Conservation (phyloP, 35 echinoderm and acorn worm genomes). For the Amphiura filiformis region DNA sequence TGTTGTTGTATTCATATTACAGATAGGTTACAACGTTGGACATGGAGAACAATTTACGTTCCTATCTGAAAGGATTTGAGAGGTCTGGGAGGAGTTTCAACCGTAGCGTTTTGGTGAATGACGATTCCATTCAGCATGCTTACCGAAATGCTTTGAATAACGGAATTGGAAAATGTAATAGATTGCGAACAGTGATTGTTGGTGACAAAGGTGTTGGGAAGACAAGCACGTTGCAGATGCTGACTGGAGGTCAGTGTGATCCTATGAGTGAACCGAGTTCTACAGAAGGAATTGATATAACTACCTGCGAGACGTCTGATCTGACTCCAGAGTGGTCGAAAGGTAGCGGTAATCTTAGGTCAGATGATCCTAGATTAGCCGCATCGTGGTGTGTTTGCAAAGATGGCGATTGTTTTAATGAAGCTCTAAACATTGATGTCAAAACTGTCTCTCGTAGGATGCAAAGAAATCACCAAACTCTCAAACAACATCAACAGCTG, state of each 20-base stretch:
- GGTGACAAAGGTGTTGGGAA: slow-evolving; percentile 34
- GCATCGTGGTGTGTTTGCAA: slow-evolving; percentile 32
- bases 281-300: slow-evolving; percentile 30
- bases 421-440: neutral
- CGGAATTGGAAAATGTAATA: neutral
- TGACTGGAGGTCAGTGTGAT: slow-evolving; percentile 12
- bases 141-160: neutral
- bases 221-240: slow-evolving; percentile 18
- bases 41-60: slow-evolving; percentile 4
- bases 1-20: too few relatives aligned
- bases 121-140: neutral
- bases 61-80: slow-evolving; percentile 1
- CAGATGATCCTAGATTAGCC: slow-evolving; percentile 16
- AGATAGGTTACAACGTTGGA: too few relatives aligned
- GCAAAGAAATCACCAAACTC: too few relatives aligned
- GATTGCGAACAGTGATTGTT: slow-evolving; percentile 11
- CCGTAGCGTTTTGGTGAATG: neutral
- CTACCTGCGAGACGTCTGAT: slow-evolving; percentile 26
- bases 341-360: neutral
- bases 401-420: neutral
- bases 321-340: neutral
- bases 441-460: too few relatives aligned
- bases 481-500: too few relatives aligned
- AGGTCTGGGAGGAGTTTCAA: slow-evolving; percentile 22
- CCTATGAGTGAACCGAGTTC: neutral